Base-by-base conservation (phyloP, 1,140 invertebrate species). In the Procambarus virginalis region DNA sequence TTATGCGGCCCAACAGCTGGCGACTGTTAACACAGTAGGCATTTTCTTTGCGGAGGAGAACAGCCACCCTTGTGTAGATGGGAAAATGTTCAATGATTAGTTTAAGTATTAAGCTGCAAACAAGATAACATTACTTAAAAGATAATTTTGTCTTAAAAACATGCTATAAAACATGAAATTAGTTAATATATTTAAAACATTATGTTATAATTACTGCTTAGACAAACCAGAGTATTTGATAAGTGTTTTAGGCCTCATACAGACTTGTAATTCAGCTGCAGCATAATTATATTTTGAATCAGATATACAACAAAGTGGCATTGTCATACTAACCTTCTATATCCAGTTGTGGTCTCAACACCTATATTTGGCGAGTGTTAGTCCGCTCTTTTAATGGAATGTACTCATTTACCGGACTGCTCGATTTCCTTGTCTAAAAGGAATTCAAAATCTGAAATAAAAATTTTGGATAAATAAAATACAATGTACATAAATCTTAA, bases 1-100 rank as follows among this genome's bases (percentile, higher is more conserved):
- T 92, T 90, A 46, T 92, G 68, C 51, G 79, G 3, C 94, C 94
- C 83, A 92, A 92, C 22, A 93, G 89, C 49, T 84, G 84, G 20
- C 91, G 88, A n/a, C 10, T 77, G 76, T 89, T 89, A 48, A 68
- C 68, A 58, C 88, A 89, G 58, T 89, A 89, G 10, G 51, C 46
- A 49, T 49, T 78, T 68, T 89, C 88, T n/a, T 75, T 78, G 17
- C 76, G 88, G 5, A 89, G 70, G 0, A 89, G 58, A 45, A 89
- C 55, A 48, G 81, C 88, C 14, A 89, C 49, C 75, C 88, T 89
- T 55, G 9, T 60, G 22, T 12, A 76, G 22, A 49, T 45, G 46
- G 77, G 64, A 58, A 49, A 17, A 49, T 58, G 17, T 75, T 76
- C 6, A 2, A 75, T 55, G 10, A 82, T 81, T 17, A 49, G 9